A percentile compares a stretch with the other conserved stretches of the same genome.
Evolutionary conservation across 2,888 invertebrate genomes (phyloP).

Genomic region (Brachycybe producta): DNA sequence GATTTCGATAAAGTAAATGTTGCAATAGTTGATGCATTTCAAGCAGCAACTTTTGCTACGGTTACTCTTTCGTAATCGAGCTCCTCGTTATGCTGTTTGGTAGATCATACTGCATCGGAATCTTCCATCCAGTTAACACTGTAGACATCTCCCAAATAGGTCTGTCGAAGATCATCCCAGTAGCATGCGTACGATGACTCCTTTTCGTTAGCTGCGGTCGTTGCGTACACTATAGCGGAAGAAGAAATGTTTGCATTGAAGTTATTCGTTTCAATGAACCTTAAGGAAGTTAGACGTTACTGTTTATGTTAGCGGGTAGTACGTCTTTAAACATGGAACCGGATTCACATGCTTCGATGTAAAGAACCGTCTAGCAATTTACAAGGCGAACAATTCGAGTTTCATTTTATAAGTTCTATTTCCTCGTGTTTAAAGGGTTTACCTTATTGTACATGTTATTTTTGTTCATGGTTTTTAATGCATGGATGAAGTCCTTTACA

Average conservation of each 20-base stretch:
- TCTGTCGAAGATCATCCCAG: slow-evolving; percentile 38
- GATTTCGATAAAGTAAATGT: no score
- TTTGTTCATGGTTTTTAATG: slow-evolving; percentile 36
- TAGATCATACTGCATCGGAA: slow-evolving; percentile 40
- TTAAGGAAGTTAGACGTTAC: slow-evolving; percentile 32
- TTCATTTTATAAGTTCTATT: no score
- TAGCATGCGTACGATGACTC: slow-evolving; percentile 48
- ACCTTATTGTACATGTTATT: slow-evolving; percentile 39
- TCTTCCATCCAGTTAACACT: slow-evolving; percentile 50
- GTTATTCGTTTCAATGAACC: no score
- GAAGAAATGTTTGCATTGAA: slow-evolving; percentile 15
- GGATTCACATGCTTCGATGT: slow-evolving; percentile 48
- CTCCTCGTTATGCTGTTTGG: no score
- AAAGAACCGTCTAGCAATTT: slow-evolving; percentile 42
- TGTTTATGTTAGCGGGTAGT: slow-evolving; percentile 39
- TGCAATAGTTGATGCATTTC: no score
- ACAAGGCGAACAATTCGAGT: no score
- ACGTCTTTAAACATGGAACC: slow-evolving; percentile 47
- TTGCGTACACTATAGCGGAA: slow-evolving; percentile 45
- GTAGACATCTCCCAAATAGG: slow-evolving; percentile 47
- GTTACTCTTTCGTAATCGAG: no score
- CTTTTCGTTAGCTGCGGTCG: slow-evolving; percentile 45
- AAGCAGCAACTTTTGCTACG: no score
- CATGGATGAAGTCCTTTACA: slow-evolving; percentile 32
- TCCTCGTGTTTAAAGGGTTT: no score